Conservation (phyloP, 2,797 vertebrate genomes). For the Danio kyathit region DNA sequence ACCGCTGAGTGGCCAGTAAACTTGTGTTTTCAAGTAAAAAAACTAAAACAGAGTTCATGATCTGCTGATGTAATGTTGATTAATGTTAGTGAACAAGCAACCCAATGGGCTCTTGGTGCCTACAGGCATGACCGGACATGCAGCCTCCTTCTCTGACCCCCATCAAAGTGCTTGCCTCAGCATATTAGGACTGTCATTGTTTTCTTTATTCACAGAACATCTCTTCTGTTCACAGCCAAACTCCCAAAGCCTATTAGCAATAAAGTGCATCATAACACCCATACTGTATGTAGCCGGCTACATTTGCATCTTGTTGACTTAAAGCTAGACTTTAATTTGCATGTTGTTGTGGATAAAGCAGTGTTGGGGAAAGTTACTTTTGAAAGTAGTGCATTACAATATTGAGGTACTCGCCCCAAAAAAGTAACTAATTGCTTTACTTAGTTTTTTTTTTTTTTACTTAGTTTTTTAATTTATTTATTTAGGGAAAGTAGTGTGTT, state of each 20-base stretch:
- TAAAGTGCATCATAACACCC: not conserved
- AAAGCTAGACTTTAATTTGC: not conserved
- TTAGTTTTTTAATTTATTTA: too few relatives aligned
- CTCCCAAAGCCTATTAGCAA: constrained; percentile 1
- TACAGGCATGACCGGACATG: constrained; percentile 30
- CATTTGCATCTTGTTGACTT: not conserved
- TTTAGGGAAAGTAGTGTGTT: too few relatives aligned
- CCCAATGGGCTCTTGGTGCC: constrained; percentile 9
- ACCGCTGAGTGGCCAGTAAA: constrained; percentile 30
- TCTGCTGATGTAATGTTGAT: constrained; percentile 4
- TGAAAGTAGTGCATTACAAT: too few relatives aligned
- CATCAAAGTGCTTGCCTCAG: constrained; percentile 23
- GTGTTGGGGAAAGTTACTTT: too few relatives aligned
- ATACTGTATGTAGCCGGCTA: not conserved
- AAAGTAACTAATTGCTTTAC: too few relatives aligned
- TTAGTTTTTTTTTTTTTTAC: too few relatives aligned
- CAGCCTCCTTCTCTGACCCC: not conserved
- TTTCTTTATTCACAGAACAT: not conserved
- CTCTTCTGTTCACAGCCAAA: not conserved
- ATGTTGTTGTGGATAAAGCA: not conserved
- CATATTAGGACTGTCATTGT: not conserved
- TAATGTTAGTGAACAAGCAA: not conserved
- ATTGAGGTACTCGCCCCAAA: too few relatives aligned
- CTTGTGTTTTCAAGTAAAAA: not conserved
- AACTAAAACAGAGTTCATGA: too few relatives aligned